Conservation (phyloP, 2,888 invertebrate species). For the Cerastis leucographa region DNA sequence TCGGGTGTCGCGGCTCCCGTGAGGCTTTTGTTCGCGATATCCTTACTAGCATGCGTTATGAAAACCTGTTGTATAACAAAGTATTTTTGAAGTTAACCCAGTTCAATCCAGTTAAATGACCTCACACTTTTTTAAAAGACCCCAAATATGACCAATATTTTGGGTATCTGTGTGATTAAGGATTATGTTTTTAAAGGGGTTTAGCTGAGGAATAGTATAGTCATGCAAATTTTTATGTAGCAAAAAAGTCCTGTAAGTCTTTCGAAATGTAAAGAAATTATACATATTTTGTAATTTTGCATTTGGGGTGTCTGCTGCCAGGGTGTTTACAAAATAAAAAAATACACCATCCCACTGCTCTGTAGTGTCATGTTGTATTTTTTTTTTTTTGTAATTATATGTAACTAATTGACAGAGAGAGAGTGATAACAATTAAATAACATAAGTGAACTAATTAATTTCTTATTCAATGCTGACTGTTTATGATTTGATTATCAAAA, state of each 20-base stretch:
- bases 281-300: constrained; percentile 6
- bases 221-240: constrained; percentile 8
- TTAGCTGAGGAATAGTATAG: constrained; percentile 8
- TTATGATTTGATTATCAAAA: neutral
- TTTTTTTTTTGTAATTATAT: neutral
- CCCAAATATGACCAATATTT: constrained; percentile 6
- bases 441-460: neutral
- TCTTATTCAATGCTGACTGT: neutral
- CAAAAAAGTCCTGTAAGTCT: neutral
- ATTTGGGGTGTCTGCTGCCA: neutral
- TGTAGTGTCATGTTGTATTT: neutral
- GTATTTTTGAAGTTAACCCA: constrained; percentile 1
- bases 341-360: neutral
- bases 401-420: neutral
- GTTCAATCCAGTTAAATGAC: constrained; percentile 5
- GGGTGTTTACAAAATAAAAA: neutral
- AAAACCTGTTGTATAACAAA: constrained; percentile 18
- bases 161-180: neutral
- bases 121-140: constrained; percentile 1
- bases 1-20: neutral
- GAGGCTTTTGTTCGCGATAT: constrained; percentile 7
- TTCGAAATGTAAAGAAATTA: neutral
- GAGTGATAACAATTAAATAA: constrained; percentile 4
- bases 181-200: constrained; percentile 4
- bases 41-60: constrained; percentile 6